Conservation (phyloP, 1,140 invertebrate genomes). For the Bombyx mori region ASM3026992v2 NC_085121.1:6691501-6692000, state of each 20-base stretch:
- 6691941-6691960: too few relatives aligned
- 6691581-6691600: not conserved
- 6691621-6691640: constrained; percentile 28
- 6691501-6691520: too few relatives aligned
- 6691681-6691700: constrained; percentile 25
- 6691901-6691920: too few relatives aligned
- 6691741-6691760: constrained; percentile 58
- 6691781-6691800: not conserved
- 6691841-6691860: too few relatives aligned
- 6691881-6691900: too few relatives aligned
- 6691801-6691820: too few relatives aligned
- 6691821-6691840: too few relatives aligned
- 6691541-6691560: not conserved
- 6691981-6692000: too few relatives aligned
- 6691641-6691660: constrained; percentile 30
- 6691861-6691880: too few relatives aligned
- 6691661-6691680: constrained; percentile 18
- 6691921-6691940: too few relatives aligned
- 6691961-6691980: too few relatives aligned
- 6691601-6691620: constrained; percentile 21
- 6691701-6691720: constrained; percentile 31
- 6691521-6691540: too few relatives aligned
- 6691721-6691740: constrained; percentile 42
- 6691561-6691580: not conserved
- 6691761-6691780: constrained; percentile 37